phyloP scores from a whole-genome alignment of 2,797 vertebrate genomes.

The Alca torda region DNA sequence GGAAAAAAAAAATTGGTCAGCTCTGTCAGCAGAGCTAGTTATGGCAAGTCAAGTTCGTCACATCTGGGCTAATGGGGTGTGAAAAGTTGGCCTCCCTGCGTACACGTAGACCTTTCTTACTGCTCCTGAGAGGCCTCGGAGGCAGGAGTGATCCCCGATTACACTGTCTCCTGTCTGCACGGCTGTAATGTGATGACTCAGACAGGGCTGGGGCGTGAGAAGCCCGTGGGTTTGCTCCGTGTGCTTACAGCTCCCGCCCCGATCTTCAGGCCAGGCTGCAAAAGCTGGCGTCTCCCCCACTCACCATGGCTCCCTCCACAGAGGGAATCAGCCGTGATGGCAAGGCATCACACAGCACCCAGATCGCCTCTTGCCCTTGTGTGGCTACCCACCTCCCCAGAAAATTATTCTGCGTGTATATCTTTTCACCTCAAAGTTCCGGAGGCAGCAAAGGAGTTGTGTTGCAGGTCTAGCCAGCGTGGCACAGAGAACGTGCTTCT shows the following conservation, averaged over 20 bases:
- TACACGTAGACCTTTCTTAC: background rate
- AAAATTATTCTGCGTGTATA: background rate
- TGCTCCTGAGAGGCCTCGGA: background rate
- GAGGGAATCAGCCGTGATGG: background rate
- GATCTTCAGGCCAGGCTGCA: background rate
- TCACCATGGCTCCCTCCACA: background rate
- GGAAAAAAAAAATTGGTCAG: background rate
- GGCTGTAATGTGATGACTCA: background rate
- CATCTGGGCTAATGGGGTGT: conserved; percentile 48
- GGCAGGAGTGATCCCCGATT: background rate
- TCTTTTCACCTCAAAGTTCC: background rate
- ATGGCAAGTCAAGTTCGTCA: conserved; percentile 20
- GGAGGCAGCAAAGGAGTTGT: background rate
- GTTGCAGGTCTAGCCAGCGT: background rate
- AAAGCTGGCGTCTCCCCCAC: background rate
- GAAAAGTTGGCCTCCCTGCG: background rate
- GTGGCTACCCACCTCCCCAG: background rate
- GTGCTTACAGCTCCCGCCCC: background rate
- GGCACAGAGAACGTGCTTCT: background rate
- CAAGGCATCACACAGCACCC: background rate
- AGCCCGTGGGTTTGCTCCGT: background rate
- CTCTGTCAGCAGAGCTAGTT: background rate
- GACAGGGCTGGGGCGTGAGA: background rate
- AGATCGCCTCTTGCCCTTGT: background rate
- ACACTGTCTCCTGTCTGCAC: background rate